Conservation (phyloP, 2,888 invertebrate genomes). For the Myopa testacea region DNA sequence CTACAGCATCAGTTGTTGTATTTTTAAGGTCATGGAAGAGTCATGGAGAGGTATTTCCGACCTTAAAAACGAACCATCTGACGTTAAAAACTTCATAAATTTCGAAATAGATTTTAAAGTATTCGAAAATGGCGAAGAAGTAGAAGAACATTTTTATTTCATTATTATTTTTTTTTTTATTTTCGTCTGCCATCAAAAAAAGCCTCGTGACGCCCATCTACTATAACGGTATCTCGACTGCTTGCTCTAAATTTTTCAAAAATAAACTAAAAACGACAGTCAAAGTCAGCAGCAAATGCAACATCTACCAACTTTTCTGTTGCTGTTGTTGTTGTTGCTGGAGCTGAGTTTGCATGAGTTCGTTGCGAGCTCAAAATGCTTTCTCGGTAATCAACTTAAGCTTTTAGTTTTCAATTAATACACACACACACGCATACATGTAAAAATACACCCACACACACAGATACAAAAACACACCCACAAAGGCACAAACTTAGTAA, state of each 20-base stretch:
- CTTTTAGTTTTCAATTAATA: slow-evolving; percentile 29
- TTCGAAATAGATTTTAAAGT: neutral
- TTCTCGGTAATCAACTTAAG: slow-evolving; percentile 18
- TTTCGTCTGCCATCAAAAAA: no score
- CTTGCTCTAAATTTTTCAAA: no score
- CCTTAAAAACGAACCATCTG: no score
- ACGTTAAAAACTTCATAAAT: neutral
- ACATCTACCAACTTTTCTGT: neutral
- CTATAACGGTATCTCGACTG: no score
- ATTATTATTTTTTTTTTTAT: neutral
- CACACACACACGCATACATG: neutral
- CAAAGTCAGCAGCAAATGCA: neutral
- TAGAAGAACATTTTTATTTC: neutral
- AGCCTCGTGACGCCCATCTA: no score
- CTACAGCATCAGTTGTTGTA: no score
- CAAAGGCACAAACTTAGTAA: no score
- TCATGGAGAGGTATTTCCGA: no score
- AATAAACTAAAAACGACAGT: no score
- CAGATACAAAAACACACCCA: no score
- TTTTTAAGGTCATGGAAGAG: no score
- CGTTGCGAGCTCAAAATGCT: slow-evolving; percentile 1
- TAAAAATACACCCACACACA: neutral
- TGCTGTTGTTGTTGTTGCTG: neutral
- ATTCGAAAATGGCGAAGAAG: neutral
- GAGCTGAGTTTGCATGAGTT: slow-evolving; percentile 5